phyloP scores from a whole-genome alignment of 2,797 vertebrate species.

The Lepus oiostolus region DNA sequence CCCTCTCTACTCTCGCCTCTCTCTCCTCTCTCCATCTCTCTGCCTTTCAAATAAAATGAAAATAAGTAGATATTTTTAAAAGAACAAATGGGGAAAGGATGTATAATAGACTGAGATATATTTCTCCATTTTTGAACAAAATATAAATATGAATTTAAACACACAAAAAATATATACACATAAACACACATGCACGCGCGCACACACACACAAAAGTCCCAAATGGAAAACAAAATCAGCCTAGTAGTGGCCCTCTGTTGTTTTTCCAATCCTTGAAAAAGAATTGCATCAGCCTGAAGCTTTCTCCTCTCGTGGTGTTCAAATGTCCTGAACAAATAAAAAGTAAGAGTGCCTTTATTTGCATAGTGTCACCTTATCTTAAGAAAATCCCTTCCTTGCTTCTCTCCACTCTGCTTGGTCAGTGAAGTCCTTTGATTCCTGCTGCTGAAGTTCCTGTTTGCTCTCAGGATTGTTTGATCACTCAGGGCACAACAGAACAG shows the following conservation, averaged over 20 bases:
- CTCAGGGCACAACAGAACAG: background rate
- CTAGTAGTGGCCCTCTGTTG: background rate
- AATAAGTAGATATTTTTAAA: too few species aligned
- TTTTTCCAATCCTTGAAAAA: background rate
- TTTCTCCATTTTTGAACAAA: slow-evolving; percentile 1
- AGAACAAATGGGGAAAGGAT: too few species aligned
- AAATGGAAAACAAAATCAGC: background rate
- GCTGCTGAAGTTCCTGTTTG: slow-evolving; percentile 57
- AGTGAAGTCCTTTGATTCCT: background rate
- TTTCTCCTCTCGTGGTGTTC: background rate
- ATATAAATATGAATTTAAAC: background rate
- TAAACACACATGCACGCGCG: background rate
- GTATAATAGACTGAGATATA: background rate
- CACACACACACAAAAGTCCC: background rate
- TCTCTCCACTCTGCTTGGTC: background rate
- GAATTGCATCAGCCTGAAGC: background rate
- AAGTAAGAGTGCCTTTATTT: slow-evolving; percentile 31
- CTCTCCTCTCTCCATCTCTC: too few species aligned
- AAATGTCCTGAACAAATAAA: background rate
- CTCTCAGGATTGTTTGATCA: slow-evolving; percentile 54
- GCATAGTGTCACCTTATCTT: slow-evolving; percentile 45
- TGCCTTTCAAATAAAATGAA: too few species aligned
- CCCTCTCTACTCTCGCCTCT: too few species aligned
- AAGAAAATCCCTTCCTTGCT: background rate
- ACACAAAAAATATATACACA: background rate